Base-by-base conservation (phyloP, 2,113 vertebrate genomes). In the Zingel zingel region DNA sequence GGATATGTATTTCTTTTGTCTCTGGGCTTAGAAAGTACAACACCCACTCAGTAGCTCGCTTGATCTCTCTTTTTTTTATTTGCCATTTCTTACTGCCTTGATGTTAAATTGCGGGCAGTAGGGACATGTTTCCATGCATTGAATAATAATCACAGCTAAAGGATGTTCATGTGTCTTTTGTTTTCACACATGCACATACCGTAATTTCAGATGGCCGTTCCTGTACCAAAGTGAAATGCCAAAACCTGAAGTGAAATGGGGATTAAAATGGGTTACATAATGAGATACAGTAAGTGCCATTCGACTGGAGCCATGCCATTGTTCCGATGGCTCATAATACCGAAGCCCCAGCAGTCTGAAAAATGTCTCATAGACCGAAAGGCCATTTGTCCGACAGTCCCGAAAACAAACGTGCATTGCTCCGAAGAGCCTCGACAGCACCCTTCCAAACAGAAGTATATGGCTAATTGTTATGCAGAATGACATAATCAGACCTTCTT, bases 1-100 rank as follows among this genome's bases (percentile, higher is more conserved):
- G 78, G 67, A 84, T 81, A 79, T 80, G 67, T 82, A 66, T 88
- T 84, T 83, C 53, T 79, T 88, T 92, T 91, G 84, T 92, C 39
- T 83, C 19, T 3, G 72, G 83, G 86, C 78, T 90, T 74, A 83
- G 77, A 81, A 82, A 85, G 58, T 71, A 33, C 72, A 84, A 84
- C 88, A 88, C 83, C 87, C 83, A 85, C 85, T 70, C 84, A 77
- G 61, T 25, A 67, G 64, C 53, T 69, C 18, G 79, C 62, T 83
- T 87, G 45, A 76, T 76, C 74, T 85, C 43, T 56, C 10, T 70
- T 65, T 84, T 57, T 53, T 53, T 75, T 62, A 71, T 64, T 76
- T 73, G 14, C 45, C 51, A 33, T 68, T 74, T 71, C 66, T 59
- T 57, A 69, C 23, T 33, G 33, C 61, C 23, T 43, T 74, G 53